phyloP scores from a whole-genome alignment of 2,888 invertebrate species.

The Leistus spinibarbis region DNA sequence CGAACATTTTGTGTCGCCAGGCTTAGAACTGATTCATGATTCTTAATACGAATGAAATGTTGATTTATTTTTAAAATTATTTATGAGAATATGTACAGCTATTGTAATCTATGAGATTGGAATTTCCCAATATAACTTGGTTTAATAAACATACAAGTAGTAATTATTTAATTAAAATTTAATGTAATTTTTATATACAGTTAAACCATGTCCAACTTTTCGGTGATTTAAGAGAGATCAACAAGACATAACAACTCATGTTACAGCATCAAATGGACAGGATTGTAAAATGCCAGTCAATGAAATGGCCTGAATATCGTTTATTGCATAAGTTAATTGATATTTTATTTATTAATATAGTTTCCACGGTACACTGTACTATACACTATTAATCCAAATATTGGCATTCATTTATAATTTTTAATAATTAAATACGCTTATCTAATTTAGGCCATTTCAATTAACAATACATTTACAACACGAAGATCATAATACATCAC shows the following conservation, averaged over 20 bases:
- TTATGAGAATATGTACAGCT: no score
- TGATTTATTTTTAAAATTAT: no score
- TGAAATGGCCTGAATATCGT: slow-evolving; percentile 37
- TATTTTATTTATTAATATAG: slow-evolving; percentile 19
- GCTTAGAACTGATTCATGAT: no score
- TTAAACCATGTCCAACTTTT: slow-evolving; percentile 26
- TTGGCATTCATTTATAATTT: slow-evolving; percentile 23
- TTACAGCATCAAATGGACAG: slow-evolving; percentile 28
- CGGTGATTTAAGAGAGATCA: slow-evolving; percentile 31
- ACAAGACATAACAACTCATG: slow-evolving; percentile 32
- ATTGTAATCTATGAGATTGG: slow-evolving; percentile 24
- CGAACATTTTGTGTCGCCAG: no score
- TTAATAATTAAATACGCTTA: slow-evolving; percentile 13
- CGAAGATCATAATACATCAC: not conserved
- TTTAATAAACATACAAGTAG: slow-evolving; percentile 26
- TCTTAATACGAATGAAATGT: no score
- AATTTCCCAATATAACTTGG: slow-evolving; percentile 10
- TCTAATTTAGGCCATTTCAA: slow-evolving; percentile 37
- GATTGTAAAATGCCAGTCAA: slow-evolving; percentile 35
- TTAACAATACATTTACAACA: slow-evolving; percentile 17
- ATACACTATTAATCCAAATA: slow-evolving; percentile 33
- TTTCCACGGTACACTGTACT: slow-evolving; percentile 34
- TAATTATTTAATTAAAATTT: slow-evolving; percentile 26
- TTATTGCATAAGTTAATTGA: slow-evolving; percentile 37
- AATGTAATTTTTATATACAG: slow-evolving; percentile 36